These are phyloP conservation scores for Batillaria attramentaria DNA, from an alignment of 1,140 invertebrate species.

Conservation along the genomic window DNA sequence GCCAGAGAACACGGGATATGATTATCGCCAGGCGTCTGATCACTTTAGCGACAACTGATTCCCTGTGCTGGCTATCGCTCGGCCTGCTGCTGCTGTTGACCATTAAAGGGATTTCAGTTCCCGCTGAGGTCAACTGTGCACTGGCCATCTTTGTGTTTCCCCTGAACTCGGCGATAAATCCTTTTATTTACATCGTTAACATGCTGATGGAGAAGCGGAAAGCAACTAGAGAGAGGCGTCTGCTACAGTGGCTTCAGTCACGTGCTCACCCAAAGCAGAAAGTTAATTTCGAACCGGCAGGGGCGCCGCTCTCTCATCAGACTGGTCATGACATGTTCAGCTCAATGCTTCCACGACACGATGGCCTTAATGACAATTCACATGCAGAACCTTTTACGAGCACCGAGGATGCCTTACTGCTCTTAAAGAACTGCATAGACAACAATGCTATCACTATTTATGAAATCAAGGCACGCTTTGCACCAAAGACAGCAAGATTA, in stretches of 20 bases:
- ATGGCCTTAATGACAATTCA: no score
- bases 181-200: slow-evolving; percentile 33
- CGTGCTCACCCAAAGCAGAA: no score
- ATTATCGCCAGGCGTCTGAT: slow-evolving; percentile 31
- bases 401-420: no score
- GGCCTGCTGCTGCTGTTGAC: slow-evolving; percentile 26
- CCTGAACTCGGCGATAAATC: slow-evolving; percentile 39
- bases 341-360: no score
- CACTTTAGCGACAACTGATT: slow-evolving; percentile 34
- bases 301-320: no score
- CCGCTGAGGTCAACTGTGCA: slow-evolving; percentile 25
- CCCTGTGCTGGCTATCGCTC: slow-evolving; percentile 40
- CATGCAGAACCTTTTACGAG: no score
- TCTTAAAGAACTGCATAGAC: no score
- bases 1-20: slow-evolving; percentile 17
- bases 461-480: no score
- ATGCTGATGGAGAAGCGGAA: neutral
- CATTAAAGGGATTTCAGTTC: slow-evolving; percentile 19
- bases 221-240: neutral
- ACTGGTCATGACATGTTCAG: no score
- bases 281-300: no score
- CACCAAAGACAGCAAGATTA: no score
- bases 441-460: no score
- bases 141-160: slow-evolving; percentile 31
- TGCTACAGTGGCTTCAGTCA: neutral